Percentiles rank a stretch among this genome's conserved stretches.
Conservation (phyloP, 2,113 vertebrate genomes). For the Oenanthe oenanthe region DNA sequence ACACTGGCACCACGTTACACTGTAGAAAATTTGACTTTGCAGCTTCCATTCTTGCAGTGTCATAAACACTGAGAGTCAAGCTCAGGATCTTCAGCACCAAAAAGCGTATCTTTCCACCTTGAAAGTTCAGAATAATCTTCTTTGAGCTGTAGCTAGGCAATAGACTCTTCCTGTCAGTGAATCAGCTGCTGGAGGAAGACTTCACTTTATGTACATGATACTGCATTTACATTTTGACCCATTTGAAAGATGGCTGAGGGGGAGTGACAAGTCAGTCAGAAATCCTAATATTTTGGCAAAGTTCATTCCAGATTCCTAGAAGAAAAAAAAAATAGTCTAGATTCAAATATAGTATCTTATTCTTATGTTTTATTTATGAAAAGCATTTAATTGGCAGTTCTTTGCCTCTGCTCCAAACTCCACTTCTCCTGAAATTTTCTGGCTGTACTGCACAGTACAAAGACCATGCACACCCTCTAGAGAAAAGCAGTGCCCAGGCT, state of each 20-base stretch:
- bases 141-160: neutral
- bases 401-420: neutral
- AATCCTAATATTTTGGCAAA: slow-evolving; percentile 22
- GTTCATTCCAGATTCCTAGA: neutral
- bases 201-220: neutral
- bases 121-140: neutral
- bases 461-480: neutral
- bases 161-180: neutral
- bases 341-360: neutral
- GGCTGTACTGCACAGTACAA: neutral
- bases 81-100: neutral
- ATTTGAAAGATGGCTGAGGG: slow-evolving; percentile 4
- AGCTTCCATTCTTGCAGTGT: neutral
- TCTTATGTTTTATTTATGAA: slow-evolving; percentile 30
- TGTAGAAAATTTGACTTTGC: neutral
- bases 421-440: neutral
- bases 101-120: neutral
- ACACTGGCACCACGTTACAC: neutral
- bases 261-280: slow-evolving; percentile 4
- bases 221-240: slow-evolving; percentile 27
- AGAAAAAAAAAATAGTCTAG: neutral
- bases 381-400: neutral
- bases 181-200: neutral
- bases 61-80: neutral
- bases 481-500: neutral